Base-by-base conservation (phyloP, 1,140 invertebrate genomes). In the Cardiocondyla obscurior region DNA sequence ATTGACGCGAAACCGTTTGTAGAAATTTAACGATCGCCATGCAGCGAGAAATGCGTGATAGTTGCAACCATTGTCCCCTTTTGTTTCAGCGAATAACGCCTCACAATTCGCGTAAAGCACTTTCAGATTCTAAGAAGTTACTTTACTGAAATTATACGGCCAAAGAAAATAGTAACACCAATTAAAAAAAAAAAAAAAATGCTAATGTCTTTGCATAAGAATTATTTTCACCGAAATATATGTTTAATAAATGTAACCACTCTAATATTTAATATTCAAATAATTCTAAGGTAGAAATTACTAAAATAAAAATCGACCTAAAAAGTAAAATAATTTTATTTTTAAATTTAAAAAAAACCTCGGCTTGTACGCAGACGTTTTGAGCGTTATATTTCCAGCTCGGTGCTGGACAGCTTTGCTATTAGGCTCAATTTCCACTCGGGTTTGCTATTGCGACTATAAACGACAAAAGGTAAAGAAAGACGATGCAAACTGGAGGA, bases 1-100 rank as follows among this genome's bases (percentile, higher is more conserved):
- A 53, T 67, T 79, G 62, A 79, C 62, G 46, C 33, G 58, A 79
- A 69, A 67, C 69, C 62, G 74, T 55, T 79, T 79, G 62, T 69
- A 69, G 62, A 79, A 79, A 79, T 79, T 79, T 79, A 79, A 79
- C 49, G 46, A 79, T n/a, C 74, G 16, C 36, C 16, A 10, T 51
- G 46, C 16, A 46, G 22, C n/a, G 14, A 12, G 8, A 79, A 69
- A 39, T 79, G 49, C 62, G 74, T 79, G n/a, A n/a, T n/a, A n/a
- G 33, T 25, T 8, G 14, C 33, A 19, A 36, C 22, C 16, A 53
- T 51, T 67, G n/a, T 42, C 44, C 10, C 10, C 46, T 69, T 79
- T 79, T 79, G 46, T 79, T 51, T 16, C 6, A 10, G 16, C 19
- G 30, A 67, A 53, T 79, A 19, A 39, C 62, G 46, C 30, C 67